Evolutionary conservation across 2,797 vertebrate genomes (phyloP).

Genomic region (Sebastes minor): DNA sequence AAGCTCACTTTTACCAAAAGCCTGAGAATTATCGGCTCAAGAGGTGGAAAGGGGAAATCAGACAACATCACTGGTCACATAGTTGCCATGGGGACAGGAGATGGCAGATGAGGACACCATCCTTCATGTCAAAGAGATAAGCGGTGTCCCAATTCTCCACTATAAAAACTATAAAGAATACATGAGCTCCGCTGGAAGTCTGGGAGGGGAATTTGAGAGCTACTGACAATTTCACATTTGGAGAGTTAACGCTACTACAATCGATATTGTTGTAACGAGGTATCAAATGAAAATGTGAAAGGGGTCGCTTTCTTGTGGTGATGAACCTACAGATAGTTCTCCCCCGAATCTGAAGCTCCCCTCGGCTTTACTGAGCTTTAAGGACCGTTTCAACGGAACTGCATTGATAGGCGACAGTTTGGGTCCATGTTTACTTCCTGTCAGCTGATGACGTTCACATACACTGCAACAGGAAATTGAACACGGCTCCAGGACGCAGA

Average conservation of each 20-base stretch:
- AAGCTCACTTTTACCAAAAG: constrained; percentile 33
- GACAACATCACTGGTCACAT: constrained; percentile 52
- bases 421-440: background rate
- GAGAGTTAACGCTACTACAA: background rate
- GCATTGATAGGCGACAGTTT: background rate
- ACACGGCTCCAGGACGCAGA: background rate
- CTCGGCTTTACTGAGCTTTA: background rate
- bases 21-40: constrained; percentile 46
- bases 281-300: background rate
- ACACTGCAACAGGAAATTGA: background rate
- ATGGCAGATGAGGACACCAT: constrained; percentile 55
- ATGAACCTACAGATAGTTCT: background rate
- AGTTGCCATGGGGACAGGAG: constrained; percentile 80
- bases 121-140: constrained; percentile 51
- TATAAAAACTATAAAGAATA: constrained; percentile 18
- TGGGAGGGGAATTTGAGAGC: background rate
- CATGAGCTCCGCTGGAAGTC: background rate
- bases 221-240: background rate
- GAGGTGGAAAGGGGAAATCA: constrained; percentile 26
- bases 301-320: background rate
- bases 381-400: background rate
- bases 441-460: background rate
- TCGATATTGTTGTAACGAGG: background rate
- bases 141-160: constrained; percentile 8
- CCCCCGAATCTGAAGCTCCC: too few species aligned